These are phyloP conservation scores for Pentamera pediparva DNA, from an alignment of 53 echinoderm and acorn worm species.

Conservation along the genomic window DNA sequence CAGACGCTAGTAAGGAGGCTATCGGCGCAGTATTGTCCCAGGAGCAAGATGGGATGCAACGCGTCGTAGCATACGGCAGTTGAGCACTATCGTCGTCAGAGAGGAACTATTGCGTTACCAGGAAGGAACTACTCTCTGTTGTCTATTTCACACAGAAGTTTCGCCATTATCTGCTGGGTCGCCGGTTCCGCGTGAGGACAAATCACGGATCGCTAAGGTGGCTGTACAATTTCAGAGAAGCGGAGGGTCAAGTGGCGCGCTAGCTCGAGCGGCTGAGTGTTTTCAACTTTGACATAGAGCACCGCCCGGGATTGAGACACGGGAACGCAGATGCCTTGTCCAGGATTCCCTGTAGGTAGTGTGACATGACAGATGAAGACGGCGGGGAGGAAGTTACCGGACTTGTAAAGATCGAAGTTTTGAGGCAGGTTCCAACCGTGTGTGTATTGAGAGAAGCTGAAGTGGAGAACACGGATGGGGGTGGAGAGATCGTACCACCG, in stretches of 20 bases:
- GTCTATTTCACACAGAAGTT: slow-evolving; percentile 8
- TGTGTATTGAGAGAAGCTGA: not conserved
- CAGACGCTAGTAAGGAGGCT: slow-evolving; percentile 39
- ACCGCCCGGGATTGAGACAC: not conserved
- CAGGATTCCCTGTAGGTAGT: not conserved
- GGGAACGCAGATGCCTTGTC: slow-evolving; percentile 19
- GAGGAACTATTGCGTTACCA: slow-evolving; percentile 7
- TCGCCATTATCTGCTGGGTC: slow-evolving; percentile 30
- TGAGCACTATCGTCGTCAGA: slow-evolving; percentile 9
- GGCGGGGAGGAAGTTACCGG: not conserved
- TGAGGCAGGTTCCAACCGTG: too few relatives aligned
- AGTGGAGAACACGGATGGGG: too few relatives aligned
- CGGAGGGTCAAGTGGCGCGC: not conserved
- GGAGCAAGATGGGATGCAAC: slow-evolving; percentile 21
- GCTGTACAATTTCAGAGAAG: slow-evolving; percentile 17
- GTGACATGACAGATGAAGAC: not conserved
- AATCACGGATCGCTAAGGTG: slow-evolving; percentile 29
- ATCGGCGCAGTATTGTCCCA: slow-evolving; percentile 32
- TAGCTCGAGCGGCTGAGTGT: not conserved
- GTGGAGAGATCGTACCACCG: too few relatives aligned
- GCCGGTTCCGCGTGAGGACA: not conserved
- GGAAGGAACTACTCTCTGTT: slow-evolving; percentile 18
- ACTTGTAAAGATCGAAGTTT: not conserved
- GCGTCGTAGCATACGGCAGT: slow-evolving; percentile 40
- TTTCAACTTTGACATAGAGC: slow-evolving; percentile 8